Percentiles rank a stretch among this genome's conserved stretches.
phyloP scores from a whole-genome alignment of 2,888 invertebrate species.

The Lymantria dispar region DNA sequence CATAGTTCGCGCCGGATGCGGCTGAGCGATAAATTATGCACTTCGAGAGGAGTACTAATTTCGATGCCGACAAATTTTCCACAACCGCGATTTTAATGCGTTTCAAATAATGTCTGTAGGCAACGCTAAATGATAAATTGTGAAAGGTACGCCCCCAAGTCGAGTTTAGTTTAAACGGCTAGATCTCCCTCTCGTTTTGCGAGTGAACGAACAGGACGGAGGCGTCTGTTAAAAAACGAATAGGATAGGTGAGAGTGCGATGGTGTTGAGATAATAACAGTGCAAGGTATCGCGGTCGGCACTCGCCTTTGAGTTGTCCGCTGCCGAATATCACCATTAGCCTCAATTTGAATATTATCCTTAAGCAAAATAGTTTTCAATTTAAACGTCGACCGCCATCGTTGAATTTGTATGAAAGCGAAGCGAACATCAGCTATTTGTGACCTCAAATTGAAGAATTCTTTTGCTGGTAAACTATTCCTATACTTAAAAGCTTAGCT shows the following conservation, averaged over 20 bases:
- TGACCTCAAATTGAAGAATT: too few relatives aligned
- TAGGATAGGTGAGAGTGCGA: constrained; percentile 73
- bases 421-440: background rate
- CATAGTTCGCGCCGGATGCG: constrained; percentile 61
- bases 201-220: constrained; percentile 62
- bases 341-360: constrained; percentile 66
- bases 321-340: constrained; percentile 74
- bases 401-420: constrained; percentile 15
- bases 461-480: too few relatives aligned
- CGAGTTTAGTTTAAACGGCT: constrained; percentile 70
- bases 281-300: constrained; percentile 55
- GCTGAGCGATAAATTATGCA: constrained; percentile 78
- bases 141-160: constrained; percentile 73
- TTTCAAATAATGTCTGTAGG: constrained; percentile 82
- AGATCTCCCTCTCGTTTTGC: constrained; percentile 53
- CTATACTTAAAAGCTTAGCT: too few relatives aligned
- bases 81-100: constrained; percentile 80
- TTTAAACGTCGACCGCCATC: constrained; percentile 40
- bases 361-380: constrained; percentile 59
- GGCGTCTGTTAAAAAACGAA: constrained; percentile 76
- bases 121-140: constrained; percentile 82
- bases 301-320: constrained; percentile 65
- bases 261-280: constrained; percentile 83
- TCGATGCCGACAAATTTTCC: constrained; percentile 81
- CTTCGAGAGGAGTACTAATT: constrained; percentile 76